phyloP scores from a whole-genome alignment of 2,888 invertebrate genomes.

The Chloroclystis v-ata region DNA sequence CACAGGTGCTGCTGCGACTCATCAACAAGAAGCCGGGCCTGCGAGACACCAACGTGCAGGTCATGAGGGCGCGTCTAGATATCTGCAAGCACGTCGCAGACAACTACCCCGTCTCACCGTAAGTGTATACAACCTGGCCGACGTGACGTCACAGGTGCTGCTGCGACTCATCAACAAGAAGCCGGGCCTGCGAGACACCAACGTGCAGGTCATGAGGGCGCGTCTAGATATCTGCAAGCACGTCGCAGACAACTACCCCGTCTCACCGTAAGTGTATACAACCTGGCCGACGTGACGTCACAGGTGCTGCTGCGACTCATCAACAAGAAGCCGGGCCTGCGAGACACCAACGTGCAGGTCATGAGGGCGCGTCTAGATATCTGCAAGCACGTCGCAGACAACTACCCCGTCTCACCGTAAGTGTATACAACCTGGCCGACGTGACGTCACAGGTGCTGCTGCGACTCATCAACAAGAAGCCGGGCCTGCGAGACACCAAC shows the following conservation, averaged over 20 bases:
- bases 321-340: conserved; percentile 89
- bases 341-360: conserved; percentile 96
- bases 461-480: conserved; percentile 86
- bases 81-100: conserved; percentile 87
- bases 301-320: conserved; percentile 87
- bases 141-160: conserved; percentile 85
- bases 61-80: conserved; percentile 90
- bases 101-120: conserved; percentile 84
- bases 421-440: conserved; percentile 29
- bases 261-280: conserved; percentile 78
- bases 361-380: conserved; percentile 89
- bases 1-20: conserved; percentile 86
- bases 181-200: conserved; percentile 93
- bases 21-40: conserved; percentile 90
- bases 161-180: conserved; percentile 86
- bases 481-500: conserved; percentile 93
- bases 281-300: conserved; percentile 79
- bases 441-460: conserved; percentile 74
- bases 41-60: conserved; percentile 95
- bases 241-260: conserved; percentile 85
- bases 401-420: conserved; percentile 83
- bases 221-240: conserved; percentile 88
- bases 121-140: conserved; percentile 61
- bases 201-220: conserved; percentile 93
- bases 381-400: conserved; percentile 87